Evolutionary conservation across 2,797 vertebrate genomes (phyloP).

Genomic region (Rhodeus uyekii): DNA sequence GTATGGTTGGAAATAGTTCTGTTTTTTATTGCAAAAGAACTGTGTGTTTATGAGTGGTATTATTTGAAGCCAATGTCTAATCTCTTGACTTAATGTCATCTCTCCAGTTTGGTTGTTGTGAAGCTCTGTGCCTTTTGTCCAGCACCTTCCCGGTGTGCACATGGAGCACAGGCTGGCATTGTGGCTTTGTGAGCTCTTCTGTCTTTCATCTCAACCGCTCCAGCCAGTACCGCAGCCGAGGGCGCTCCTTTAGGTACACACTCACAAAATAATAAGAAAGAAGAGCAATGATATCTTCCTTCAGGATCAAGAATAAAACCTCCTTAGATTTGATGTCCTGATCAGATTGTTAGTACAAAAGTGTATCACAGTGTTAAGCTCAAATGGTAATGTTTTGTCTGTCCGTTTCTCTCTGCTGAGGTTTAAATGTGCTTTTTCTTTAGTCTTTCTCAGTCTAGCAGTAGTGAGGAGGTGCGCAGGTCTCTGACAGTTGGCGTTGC

Average conservation of each 20-base stretch:
- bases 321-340: neutral
- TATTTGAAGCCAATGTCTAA: neutral
- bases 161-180: conserved; percentile 96
- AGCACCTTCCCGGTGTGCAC: conserved; percentile 86
- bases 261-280: neutral
- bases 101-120: conserved; percentile 93
- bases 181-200: conserved; percentile 83
- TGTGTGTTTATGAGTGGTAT: neutral
- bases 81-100: conserved; percentile 8
- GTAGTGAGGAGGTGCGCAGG: conserved; percentile 78
- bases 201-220: conserved; percentile 61
- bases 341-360: neutral
- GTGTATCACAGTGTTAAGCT: neutral
- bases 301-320: neutral
- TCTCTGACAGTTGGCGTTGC: conserved; percentile 87
- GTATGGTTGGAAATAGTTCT: neutral
- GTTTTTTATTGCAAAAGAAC: neutral
- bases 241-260: conserved; percentile 64
- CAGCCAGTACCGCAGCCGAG: conserved; percentile 65
- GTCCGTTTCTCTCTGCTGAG: neutral
- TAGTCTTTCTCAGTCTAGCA: conserved; percentile 82
- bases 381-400: neutral
- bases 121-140: conserved; percentile 91
- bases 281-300: neutral
- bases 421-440: conserved; percentile 19